phyloP scores from a whole-genome alignment of 92 coral and sea anemone species.

The Paragorgia papillata region DNA sequence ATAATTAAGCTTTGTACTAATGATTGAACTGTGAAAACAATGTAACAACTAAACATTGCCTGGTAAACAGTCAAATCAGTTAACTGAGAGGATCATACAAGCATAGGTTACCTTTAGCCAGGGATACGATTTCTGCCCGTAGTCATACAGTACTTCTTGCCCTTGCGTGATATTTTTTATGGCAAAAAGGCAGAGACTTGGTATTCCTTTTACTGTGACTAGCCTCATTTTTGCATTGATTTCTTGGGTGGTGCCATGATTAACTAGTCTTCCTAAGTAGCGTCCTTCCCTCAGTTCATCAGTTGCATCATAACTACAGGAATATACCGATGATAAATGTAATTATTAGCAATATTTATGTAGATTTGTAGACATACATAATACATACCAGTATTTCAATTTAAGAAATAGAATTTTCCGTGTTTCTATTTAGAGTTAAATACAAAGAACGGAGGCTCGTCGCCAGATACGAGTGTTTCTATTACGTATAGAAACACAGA shows the following conservation, averaged over 20 bases:
- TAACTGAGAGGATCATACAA: too few relatives aligned
- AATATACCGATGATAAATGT: not conserved
- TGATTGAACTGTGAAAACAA: too few relatives aligned
- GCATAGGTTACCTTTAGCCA: conserved; percentile 7
- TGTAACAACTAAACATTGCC: too few relatives aligned
- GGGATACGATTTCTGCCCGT: conserved; percentile 22
- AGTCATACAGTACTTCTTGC: conserved; percentile 30
- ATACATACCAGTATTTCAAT: too few relatives aligned
- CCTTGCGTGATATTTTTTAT: not conserved
- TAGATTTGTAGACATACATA: too few relatives aligned
- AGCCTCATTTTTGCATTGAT: conserved; percentile 7
- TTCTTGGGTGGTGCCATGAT: conserved; percentile 9
- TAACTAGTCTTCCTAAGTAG: conserved; percentile 29
- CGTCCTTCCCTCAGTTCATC: not conserved
- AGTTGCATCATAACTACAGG: conserved; percentile 20
- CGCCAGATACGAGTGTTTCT: too few relatives aligned
- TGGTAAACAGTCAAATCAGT: too few relatives aligned
- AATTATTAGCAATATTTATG: not conserved
- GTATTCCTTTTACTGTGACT: conserved; percentile 3
- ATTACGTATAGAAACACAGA: too few relatives aligned
- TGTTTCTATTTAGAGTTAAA: too few relatives aligned
- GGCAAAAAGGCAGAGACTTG: conserved; percentile 16
- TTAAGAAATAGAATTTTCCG: too few relatives aligned
- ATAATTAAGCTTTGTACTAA: too few relatives aligned
- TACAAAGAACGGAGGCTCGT: too few relatives aligned